Evolutionary conservation across 2,113 vertebrate species (phyloP).

Genomic region (Notiomystis cincta): DNA sequence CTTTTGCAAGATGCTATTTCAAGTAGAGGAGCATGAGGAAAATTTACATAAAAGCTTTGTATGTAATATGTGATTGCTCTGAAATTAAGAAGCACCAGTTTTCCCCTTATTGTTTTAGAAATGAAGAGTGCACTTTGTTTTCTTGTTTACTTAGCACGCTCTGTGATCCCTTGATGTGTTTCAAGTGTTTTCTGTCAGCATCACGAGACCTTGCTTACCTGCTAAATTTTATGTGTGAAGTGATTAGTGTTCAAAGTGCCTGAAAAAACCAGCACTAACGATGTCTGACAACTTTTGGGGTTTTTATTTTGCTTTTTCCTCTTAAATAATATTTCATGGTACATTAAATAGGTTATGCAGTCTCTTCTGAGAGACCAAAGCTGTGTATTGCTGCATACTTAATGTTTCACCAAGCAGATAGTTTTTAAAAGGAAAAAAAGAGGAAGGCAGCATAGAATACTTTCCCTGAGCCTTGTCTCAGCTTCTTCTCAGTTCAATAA

Average conservation of each 20-base stretch:
- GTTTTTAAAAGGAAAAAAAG: neutral
- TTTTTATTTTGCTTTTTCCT: neutral
- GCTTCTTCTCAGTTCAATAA: neutral
- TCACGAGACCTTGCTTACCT: neutral
- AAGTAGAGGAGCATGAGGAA: neutral
- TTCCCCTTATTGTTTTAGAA: neutral
- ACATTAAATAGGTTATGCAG: neutral
- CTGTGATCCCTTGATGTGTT: neutral
- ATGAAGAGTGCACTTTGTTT: constrained; percentile 1
- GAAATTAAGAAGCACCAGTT: constrained; percentile 22
- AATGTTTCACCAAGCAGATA: neutral
- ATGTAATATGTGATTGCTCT: neutral
- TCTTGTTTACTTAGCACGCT: neutral
- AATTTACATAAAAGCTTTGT: constrained; percentile 27
- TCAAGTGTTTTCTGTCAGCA: neutral
- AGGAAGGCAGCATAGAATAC: neutral
- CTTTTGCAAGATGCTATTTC: neutral
- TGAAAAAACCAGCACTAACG: neutral
- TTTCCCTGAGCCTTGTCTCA: neutral
- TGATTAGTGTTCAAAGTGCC: neutral
- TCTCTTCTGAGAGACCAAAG: neutral
- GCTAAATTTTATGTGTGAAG: constrained; percentile 25
- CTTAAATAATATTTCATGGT: constrained; percentile 47
- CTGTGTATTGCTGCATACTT: neutral
- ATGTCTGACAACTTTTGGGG: neutral